phyloP scores from a whole-genome alignment of 1,140 invertebrate species.

The Tyrophagus putrescentiae region DNA sequence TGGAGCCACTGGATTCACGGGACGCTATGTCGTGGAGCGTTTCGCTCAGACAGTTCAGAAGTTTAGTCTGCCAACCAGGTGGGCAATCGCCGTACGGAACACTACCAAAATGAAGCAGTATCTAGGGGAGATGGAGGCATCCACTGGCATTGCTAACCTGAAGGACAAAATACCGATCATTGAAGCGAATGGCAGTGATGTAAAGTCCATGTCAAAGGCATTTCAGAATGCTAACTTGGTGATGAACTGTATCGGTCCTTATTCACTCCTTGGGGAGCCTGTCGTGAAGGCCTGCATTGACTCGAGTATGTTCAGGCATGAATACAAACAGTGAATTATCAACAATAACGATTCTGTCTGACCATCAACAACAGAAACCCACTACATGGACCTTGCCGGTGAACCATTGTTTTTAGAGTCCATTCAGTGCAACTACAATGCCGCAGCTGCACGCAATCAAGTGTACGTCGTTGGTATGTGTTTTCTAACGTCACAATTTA shows the following conservation, averaged over 20 bases:
- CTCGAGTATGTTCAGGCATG: conserved; percentile 28
- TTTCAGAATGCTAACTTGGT: conserved; percentile 49
- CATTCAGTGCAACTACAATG: conserved; percentile 64
- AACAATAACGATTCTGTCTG: too few relatives aligned
- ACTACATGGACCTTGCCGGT: conserved; percentile 79
- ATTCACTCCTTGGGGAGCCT: conserved; percentile 70
- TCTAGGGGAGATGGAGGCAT: conserved; percentile 54
- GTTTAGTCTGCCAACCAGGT: conserved; percentile 35
- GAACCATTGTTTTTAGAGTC: conserved; percentile 70
- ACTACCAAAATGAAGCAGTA: conserved; percentile 55
- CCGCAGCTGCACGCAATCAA: conserved; percentile 54
- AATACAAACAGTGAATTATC: not conserved
- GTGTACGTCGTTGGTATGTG: conserved; percentile 68
- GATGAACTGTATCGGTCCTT: conserved; percentile 63
- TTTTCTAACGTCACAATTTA: too few relatives aligned
- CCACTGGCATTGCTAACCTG: conserved; percentile 45
- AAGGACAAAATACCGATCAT: conserved; percentile 49
- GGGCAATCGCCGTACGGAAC: conserved; percentile 55
- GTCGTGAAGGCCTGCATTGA: conserved; percentile 78
- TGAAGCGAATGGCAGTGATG: conserved; percentile 57
- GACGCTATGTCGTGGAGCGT: conserved; percentile 45
- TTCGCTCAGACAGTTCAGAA: conserved; percentile 16
- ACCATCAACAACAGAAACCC: conserved; percentile 43
- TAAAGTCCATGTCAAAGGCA: conserved; percentile 43
- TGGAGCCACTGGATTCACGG: conserved; percentile 71